Evolutionary conservation across 2,113 vertebrate genomes (phyloP).

Genomic region (Hippocampus barbouri): DNA sequence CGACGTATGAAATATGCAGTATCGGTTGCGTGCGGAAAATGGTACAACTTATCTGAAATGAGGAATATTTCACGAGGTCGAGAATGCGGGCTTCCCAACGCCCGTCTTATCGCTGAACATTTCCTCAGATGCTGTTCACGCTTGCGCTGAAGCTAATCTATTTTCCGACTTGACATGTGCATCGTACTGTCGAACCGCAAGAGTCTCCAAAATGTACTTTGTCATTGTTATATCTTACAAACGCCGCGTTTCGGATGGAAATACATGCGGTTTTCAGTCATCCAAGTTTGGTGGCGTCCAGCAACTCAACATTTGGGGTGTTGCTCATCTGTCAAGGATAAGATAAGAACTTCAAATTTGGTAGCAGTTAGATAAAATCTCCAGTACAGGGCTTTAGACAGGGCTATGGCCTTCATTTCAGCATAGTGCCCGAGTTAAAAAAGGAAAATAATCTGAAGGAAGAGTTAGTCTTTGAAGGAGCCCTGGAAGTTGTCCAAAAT

Average conservation of each 20-base stretch:
- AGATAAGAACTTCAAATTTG: neutral
- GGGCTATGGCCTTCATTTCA: neutral
- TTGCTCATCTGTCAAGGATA: neutral
- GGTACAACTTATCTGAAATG: conserved; percentile 25
- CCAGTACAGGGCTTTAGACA: too few relatives aligned
- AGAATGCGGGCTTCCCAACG: neutral
- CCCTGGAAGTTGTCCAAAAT: neutral
- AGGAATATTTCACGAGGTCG: conserved; percentile 8
- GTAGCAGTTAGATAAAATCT: neutral
- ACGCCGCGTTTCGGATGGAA: neutral
- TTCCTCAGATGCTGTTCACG: conserved; percentile 12
- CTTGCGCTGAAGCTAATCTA: conserved; percentile 1
- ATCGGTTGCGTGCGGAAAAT: conserved; percentile 1
- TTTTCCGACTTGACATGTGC: neutral
- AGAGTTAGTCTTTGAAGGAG: neutral
- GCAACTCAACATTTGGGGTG: neutral
- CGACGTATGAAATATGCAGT: conserved; percentile 11
- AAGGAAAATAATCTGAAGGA: too few relatives aligned
- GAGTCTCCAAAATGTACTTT: conserved; percentile 17
- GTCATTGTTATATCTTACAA: conserved; percentile 41
- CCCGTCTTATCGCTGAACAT: conserved; percentile 14
- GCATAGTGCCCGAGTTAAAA: neutral
- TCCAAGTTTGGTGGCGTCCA: neutral
- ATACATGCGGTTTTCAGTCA: neutral
- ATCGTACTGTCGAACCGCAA: neutral